Base-by-base conservation (phyloP, 2,888 invertebrate species). In the Neoscelio sp. region DNA sequence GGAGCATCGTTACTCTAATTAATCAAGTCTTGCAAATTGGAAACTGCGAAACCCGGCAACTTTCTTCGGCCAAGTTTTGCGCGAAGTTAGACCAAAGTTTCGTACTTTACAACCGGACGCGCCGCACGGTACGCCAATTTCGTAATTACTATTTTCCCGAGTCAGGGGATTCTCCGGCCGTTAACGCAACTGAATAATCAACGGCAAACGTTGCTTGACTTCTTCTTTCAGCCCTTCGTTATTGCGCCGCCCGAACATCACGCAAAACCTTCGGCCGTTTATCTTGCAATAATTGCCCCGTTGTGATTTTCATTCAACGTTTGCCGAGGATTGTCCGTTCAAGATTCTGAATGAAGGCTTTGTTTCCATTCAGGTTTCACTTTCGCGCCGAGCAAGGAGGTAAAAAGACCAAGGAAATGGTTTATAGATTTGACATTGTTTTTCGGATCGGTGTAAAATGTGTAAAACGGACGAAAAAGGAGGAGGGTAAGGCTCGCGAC, bases 61-160 rank as follows among this genome's bases (percentile, higher is more conserved):
- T 68, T 68, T 68, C 35, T 42, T 68, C 23, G 38, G 4, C 2
- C 42, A 42, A 42, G 42, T 15, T 6, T 13, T 26, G 12, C 33
- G 44, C 23, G 15, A 46, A 44, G 56, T 50, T 40, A 15, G 17
- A 30, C 12, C 38, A 4, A 62, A 48, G 54, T 71, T 71, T 8
- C n/a, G 52, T 26, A 44, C 33, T 73, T 75, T 62, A 54, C 60
- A 52, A 30, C 67, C 54, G 52, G 40, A 67, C 52, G 52, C 30
- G 15, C 12, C 10, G 33, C 52, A 17, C 38, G 17, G 28, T 28
- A 33, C 58, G 20, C 52, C 60, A 67, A 75, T 75, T 60, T 67
- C 44, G 60, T 60, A 64, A 67, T 75, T 67, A 60, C 67, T 46
- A 33, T 56, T 64, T 73, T 38, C 12, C 28, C 62, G 30, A 40